Evolutionary conservation across 37 sponge, comb jelly and placozoan genomes (phyloP), one percentile per base, ranked within the genome.

Genomic region (Bolinopsis microptera): DNA sequence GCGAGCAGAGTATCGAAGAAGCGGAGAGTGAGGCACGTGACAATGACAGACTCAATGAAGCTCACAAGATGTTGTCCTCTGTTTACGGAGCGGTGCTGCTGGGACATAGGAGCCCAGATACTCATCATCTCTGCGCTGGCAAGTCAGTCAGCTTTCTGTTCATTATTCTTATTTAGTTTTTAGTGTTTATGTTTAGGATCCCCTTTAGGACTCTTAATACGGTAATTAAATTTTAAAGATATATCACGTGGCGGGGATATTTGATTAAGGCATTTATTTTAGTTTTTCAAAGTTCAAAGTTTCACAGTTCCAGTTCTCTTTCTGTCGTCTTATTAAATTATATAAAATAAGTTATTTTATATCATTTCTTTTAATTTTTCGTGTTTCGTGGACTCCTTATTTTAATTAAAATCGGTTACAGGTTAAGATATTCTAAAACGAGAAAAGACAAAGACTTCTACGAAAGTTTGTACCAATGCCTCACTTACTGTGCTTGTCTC

Each of bases 401-500:
- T n/a, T n/a, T 48, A 48, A 48, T 48, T 48, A 48, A 18, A 48
- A 48, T 5, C 61, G 61, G 74, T 70, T 39, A 0, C 61, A 86
- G 90, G 61, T 30, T 86, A 30, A 35, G 90, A 24, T 86, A 86
- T 48, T 86, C 90, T 3, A 86, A 86, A 23, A 86, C 90, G 8
- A 28, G 90, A 48, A 86, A 86, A 40, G 90, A 86, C 90, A 86
- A 86, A 38, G 61, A 41, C 18, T 86, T 86, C 90, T 86, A 41
- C 61, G 90, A 86, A 27, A 41, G 90, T 41, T 48, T 86, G 40
- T 86, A 86, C 61, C 61, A 41, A 38, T 41, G 41, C 27, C 22
- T 86, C 2, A 34, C 61, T 3, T 26, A 86, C 30, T 86, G 90
- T 86, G 61, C 90, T 21, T 36, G 61, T 27, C 61, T 86, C 30